Conservation (phyloP, 2,113 vertebrate genomes). For the Perca fluviatilis region DNA sequence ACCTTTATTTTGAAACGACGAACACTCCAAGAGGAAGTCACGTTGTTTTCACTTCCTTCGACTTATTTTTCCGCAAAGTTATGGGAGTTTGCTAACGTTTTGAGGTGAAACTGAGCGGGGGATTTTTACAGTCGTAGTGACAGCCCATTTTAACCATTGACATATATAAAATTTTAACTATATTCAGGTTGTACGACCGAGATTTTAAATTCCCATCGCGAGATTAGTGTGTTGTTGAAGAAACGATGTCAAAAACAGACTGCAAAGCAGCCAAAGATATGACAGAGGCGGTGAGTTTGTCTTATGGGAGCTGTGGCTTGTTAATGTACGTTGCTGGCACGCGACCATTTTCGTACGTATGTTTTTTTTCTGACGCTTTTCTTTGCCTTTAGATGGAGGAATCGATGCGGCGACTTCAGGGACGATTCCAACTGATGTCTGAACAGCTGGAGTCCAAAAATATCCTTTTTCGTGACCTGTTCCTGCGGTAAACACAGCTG, state of each 20-base stretch:
- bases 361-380: not conserved
- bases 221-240: not conserved
- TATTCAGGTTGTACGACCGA: accelerated
- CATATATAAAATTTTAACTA: no score
- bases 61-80: conserved; percentile 55
- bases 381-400: conserved; percentile 85
- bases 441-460: conserved; percentile 86
- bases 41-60: not conserved
- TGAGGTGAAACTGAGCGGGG: not conserved
- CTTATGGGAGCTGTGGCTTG: not conserved
- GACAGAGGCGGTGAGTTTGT: conserved; percentile 71
- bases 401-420: conserved; percentile 86
- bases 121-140: not conserved
- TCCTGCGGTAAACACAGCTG: not conserved
- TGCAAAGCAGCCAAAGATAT: conserved; percentile 66
- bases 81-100: not conserved
- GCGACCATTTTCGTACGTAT: not conserved
- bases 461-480: conserved; percentile 85
- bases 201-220: accelerated
- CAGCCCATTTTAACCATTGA: not conserved
- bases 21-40: conserved; percentile 29
- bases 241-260: conserved; percentile 72
- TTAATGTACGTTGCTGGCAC: not conserved
- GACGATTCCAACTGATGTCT: conserved; percentile 85
- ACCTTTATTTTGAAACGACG: conserved; percentile 52